Base-by-base conservation (phyloP, 1,140 invertebrate genomes). In the Nautilus pompilius region DNA sequence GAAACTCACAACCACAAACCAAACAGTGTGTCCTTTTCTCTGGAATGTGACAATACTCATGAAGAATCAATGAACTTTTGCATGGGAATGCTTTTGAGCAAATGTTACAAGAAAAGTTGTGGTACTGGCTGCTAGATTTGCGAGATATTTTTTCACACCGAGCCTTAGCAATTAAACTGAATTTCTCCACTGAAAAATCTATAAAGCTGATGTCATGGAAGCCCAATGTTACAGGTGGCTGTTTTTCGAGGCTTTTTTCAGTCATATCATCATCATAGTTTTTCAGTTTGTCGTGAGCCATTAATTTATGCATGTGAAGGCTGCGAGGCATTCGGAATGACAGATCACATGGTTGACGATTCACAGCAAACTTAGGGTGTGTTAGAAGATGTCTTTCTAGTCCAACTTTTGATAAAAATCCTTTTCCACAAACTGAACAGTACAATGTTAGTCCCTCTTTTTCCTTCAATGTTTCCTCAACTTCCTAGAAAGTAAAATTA, bases 141-240 rank as follows among this genome's bases (percentile, higher is more conserved):
- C 90, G 88, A 1, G 88, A 63, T 57, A 87, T 88, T 46, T 88
- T 83, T 71, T 92, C 91, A 80, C 90, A 91, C 46, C 88, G 85
- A 13, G 87, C 85, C 61, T 89, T 86, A 0, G 90, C 89, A 53
- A 93, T 91, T 33, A 90, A 83, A 0, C 90, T 86, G 72, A 91
- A 92, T 74, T 93, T 93, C 51, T 87, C 85, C 30, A 86, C 87
- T 0, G 90, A 89, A 71, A 92, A 93, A 73, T 93, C 90, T 1
- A 90, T 86, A 74, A 90, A 91, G 3, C 87, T 88, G 17, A 91
- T 78, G 78, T 93, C 90, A 56, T 88, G 85, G 75, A 90, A 92
- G 3, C 90, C 89, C 0, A 87, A 55, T 1, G 62, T 36, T 13
- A 66, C 62, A 22, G 58, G 15, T 33, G 86, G 84, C 58, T 63